phyloP scores from a whole-genome alignment of 2,888 invertebrate genomes.

The Hermaeophaga mercurialis region DNA sequence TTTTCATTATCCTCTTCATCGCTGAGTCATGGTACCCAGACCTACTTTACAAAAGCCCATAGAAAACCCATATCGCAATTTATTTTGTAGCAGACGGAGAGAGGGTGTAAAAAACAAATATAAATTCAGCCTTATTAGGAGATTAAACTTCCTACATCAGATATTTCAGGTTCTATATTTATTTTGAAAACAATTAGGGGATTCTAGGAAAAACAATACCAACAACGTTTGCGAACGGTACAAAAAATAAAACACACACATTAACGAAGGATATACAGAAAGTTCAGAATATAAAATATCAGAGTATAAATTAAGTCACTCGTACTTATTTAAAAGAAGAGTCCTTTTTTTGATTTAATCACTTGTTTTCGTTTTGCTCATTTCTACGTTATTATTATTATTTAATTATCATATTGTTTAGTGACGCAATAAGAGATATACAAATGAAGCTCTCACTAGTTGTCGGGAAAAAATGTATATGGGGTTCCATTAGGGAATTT shows the following conservation, averaged over 20 bases:
- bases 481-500: slow-evolving; percentile 20
- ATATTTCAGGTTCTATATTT: too few relatives aligned
- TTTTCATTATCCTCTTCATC: not conserved
- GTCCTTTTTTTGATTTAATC: not conserved
- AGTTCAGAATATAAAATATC: too few relatives aligned
- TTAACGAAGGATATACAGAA: too few relatives aligned
- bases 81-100: too few relatives aligned
- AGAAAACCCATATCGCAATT: too few relatives aligned
- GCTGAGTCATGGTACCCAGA: not conserved
- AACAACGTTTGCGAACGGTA: not conserved
- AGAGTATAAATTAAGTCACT: not conserved
- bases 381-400: not conserved
- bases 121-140: too few relatives aligned
- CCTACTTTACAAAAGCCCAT: too few relatives aligned
- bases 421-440: slow-evolving; percentile 24
- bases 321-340: not conserved
- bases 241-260: too few relatives aligned
- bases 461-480: slow-evolving; percentile 16
- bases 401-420: slow-evolving; percentile 15
- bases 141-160: too few relatives aligned
- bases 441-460: slow-evolving; percentile 20
- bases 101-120: too few relatives aligned
- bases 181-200: too few relatives aligned
- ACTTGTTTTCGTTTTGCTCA: not conserved
- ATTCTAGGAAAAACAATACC: too few relatives aligned